Conservation (phyloP, 1,140 invertebrate genomes). For the Diabrotica undecimpunctata region DNA sequence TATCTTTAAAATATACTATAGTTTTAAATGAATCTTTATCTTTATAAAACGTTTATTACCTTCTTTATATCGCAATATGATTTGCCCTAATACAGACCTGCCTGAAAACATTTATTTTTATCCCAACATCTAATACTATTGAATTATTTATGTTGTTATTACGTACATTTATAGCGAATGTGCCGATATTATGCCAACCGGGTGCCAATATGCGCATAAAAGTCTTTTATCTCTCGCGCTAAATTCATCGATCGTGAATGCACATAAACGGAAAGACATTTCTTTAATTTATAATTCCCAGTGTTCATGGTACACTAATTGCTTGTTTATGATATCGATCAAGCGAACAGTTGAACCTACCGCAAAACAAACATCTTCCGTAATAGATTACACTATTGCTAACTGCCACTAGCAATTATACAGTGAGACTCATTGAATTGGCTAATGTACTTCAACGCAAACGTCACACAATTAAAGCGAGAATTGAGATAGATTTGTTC, state of each 20-base stretch:
- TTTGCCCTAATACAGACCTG: no score
- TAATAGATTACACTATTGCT: no score
- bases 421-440: no score
- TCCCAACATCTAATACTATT: neutral
- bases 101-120: neutral
- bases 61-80: no score
- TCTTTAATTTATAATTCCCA: constrained; percentile 10
- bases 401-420: no score
- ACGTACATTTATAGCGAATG: neutral
- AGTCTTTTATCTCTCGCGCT: constrained; percentile 7
- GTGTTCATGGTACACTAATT: constrained; percentile 8
- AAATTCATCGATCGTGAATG: constrained; percentile 4
- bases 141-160: constrained; percentile 11
- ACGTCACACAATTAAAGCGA: no score
- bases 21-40: no score
- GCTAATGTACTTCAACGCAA: no score
- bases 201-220: constrained; percentile 10
- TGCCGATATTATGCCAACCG: neutral
- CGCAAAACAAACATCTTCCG: no score
- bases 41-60: no score
- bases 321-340: constrained; percentile 9
- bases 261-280: constrained; percentile 10
- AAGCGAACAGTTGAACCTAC: neutral
- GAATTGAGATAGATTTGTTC: no score
- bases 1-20: no score